Base-by-base conservation (phyloP, 1,140 invertebrate species). In the Trachymyrmex septentrionalis region DNA sequence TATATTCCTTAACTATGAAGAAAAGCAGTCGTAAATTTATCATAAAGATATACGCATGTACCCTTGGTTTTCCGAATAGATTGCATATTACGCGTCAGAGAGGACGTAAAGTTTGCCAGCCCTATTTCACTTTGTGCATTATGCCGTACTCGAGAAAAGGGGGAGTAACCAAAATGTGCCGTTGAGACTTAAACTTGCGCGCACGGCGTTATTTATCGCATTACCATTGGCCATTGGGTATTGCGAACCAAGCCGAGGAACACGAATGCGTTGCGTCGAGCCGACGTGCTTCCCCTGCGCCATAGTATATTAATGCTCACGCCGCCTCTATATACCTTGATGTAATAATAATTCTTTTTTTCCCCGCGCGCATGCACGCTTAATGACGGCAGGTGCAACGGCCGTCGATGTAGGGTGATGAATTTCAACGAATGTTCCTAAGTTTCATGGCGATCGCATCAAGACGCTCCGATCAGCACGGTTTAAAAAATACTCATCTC, bases 351-450 rank as follows among this genome's bases (percentile, higher is more conserved):
- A 84, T 84, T 84, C 55, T 73, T 84, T 84, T 84, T 82, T 50
- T 48, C 57, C 27, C 38, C 19, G 53, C 53, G 61, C 67, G 77
- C 67, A 59, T 82, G 80, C 80, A 34, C 80, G 69, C 69, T 84
- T 84, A 84, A 84, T 84, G 80, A 84, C 57, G 80, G 80, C 80
- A 84, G 80, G 80, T 84, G 80, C 80, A 38, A 34, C 64, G 64
- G 48, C 44, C 61, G 64, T 75, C 50, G n/a, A 50, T 34, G 24
- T 57, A 50, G 24, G 55, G 34, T 30, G 69, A 34, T 84, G 69
- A 84, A 84, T 84, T 84, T 84, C 57, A 73, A 75, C 44, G 69
- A 84, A 48, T 73, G 38, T 16, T 53, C 7, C 21, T 14, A 73
- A 82, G 38, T 73, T 73, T 50, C 38, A 14, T 34, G 24, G 14